phyloP scores from a whole-genome alignment of 2,888 invertebrate genomes.

The Drosophila nigritarsus region DNA sequence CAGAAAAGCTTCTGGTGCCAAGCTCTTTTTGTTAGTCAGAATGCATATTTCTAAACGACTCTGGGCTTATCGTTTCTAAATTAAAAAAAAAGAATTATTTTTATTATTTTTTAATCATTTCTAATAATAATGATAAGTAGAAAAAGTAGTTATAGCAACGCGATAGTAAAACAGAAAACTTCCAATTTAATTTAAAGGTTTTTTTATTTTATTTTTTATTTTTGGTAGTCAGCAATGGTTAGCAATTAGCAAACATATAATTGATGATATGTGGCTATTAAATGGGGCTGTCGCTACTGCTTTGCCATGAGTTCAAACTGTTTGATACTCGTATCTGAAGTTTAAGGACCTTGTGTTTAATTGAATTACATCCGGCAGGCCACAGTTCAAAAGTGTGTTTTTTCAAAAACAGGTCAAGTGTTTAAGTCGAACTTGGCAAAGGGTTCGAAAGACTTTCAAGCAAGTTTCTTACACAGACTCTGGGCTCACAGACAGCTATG shows the following conservation, averaged over 20 bases:
- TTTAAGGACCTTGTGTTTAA: constrained; percentile 20
- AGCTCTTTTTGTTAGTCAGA: neutral
- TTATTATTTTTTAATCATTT: neutral
- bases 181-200: too few relatives aligned
- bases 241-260: neutral
- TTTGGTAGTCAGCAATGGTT: too few relatives aligned
- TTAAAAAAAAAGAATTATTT: neutral
- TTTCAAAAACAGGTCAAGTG: constrained; percentile 63
- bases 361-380: constrained; percentile 33
- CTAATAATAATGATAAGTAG: too few relatives aligned
- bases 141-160: too few relatives aligned
- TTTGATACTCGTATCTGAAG: neutral
- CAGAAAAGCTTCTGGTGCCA: neutral
- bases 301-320: neutral
- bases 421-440: constrained; percentile 60
- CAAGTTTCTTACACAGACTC: constrained; percentile 8
- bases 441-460: constrained; percentile 5
- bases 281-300: neutral
- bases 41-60: neutral
- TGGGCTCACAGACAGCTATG: neutral
- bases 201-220: too few relatives aligned
- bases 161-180: too few relatives aligned
- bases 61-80: neutral
- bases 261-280: neutral
- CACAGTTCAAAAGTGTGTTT: constrained; percentile 29